Evolutionary conservation across 2,113 vertebrate genomes (phyloP), one percentile per base, ranked within the genome.

Genomic region (Malurus alboscapulatus): DNA sequence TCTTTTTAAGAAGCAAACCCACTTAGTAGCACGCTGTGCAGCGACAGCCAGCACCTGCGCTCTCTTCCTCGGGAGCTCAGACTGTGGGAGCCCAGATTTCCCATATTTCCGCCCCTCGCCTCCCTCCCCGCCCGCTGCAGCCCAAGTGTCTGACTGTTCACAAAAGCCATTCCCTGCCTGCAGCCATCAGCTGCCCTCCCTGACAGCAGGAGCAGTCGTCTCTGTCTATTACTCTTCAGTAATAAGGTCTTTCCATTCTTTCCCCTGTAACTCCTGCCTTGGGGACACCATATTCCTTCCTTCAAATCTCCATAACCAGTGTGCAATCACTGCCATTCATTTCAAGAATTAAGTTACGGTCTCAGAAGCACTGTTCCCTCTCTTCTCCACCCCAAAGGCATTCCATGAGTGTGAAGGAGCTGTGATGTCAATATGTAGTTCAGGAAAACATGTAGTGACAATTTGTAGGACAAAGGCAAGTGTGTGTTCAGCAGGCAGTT

Each of bases 11-110:
- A 7, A 27, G 45, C 19, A 51, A 54, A 30, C 11, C 22, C 25
- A 12, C 13, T 0, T 1, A 4, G 14, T 0, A 24, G 55, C 32
- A 16, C 9, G 24, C 8, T 14, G 38, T 10, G 58, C 12, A 0
- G 16, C 2, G 26, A 27, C 34, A 30, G 5, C 42, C 62, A 13
- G 1, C 54, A 18, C 1, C 45, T 5, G 18, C 36, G 0, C 10
- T 6, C 40, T n/a, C 26, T 12, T 61, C 69, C 27, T 4, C 1
- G 3, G 1, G 5, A 38, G 25, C 25, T 10, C 69, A 9, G 44
- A 26, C 32, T 0, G 3, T 1, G 12, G 3, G 27, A 58, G 45
- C 38, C 18, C 38, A 4, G 19, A 9, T 22, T n/a, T 5, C 10
- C 40, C 36, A 1, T 0, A 5, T 17, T 12, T 38, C 24, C 36